Percentiles rank a stretch among this genome's conserved stretches.
Conservation (phyloP, 2,113 vertebrate genomes). For the Planiliza haematocheilus region DNA sequence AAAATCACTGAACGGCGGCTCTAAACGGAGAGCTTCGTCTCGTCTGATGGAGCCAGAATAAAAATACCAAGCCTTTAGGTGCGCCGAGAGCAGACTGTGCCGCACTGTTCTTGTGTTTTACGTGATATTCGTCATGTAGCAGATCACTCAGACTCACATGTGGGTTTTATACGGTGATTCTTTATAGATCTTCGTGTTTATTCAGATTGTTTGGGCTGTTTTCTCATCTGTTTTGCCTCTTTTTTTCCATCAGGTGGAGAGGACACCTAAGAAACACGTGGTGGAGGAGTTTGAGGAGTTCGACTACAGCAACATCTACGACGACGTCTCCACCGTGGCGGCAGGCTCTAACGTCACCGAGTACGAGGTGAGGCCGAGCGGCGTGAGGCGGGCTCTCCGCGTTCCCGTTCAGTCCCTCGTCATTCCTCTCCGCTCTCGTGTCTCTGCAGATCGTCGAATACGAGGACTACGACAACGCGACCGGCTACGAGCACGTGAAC, state of each 20-base stretch:
- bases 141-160: too few relatives aligned
- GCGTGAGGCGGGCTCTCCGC: neutral
- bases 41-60: too few relatives aligned
- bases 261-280: conserved; percentile 49
- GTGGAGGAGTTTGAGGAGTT: conserved; percentile 77
- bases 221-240: neutral
- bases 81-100: too few relatives aligned
- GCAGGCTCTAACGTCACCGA: conserved; percentile 72
- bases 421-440: neutral
- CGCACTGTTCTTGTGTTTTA: too few relatives aligned
- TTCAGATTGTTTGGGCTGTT: too few relatives aligned
- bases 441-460: conserved; percentile 82
- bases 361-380: conserved; percentile 80
- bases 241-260: conserved; percentile 67
- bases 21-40: too few relatives aligned
- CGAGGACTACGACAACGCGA: conserved; percentile 78
- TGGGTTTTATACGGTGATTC: too few relatives aligned
- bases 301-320: conserved; percentile 78
- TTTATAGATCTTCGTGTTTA: too few relatives aligned
- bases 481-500: conserved; percentile 61
- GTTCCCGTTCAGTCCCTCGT: neutral
- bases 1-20: too few relatives aligned
- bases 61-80: too few relatives aligned
- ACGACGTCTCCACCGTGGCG: conserved; percentile 77
- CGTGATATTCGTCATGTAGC: too few relatives aligned